Conservation (phyloP, 2,797 vertebrate species). For the Galago senegalensis region DNA sequence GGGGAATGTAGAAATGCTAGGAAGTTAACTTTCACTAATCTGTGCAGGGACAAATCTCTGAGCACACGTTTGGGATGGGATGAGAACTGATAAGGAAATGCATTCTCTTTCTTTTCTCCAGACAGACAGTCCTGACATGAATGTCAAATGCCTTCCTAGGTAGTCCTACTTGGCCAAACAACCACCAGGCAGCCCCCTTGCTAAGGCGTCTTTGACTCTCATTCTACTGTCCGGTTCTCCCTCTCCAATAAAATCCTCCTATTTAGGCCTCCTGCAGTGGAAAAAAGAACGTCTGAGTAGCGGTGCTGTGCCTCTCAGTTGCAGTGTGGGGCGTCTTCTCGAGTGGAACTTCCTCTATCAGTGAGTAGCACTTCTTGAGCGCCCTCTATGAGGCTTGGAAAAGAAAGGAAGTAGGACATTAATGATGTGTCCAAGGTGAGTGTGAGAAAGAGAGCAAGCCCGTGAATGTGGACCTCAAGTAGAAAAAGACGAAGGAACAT, state of each 20-base stretch:
- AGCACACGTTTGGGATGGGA: background rate
- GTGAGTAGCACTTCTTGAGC: too few species aligned
- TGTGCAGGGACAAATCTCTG: background rate
- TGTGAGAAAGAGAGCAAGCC: too few species aligned
- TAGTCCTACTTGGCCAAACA: background rate
- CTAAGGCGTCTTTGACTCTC: background rate
- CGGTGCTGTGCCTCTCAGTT: too few species aligned
- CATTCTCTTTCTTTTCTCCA: slow-evolving; percentile 9
- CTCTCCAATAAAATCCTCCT: background rate
- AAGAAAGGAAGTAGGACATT: too few species aligned
- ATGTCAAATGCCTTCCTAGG: background rate
- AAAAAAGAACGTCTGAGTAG: too few species aligned
- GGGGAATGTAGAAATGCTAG: background rate
- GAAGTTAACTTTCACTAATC: background rate
- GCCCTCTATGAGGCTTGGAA: too few species aligned
- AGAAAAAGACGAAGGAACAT: too few species aligned
- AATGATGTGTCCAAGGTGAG: too few species aligned
- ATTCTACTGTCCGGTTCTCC: background rate
- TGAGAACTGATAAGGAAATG: too few species aligned
- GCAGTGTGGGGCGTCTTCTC: too few species aligned
- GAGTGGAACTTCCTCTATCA: too few species aligned
- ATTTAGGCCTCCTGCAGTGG: background rate
- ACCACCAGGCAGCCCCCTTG: background rate
- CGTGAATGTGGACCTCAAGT: too few species aligned
- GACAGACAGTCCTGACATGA: background rate